Evolutionary conservation across 2,113 vertebrate genomes (phyloP).

Genomic region (Centropristis striata): DNA sequence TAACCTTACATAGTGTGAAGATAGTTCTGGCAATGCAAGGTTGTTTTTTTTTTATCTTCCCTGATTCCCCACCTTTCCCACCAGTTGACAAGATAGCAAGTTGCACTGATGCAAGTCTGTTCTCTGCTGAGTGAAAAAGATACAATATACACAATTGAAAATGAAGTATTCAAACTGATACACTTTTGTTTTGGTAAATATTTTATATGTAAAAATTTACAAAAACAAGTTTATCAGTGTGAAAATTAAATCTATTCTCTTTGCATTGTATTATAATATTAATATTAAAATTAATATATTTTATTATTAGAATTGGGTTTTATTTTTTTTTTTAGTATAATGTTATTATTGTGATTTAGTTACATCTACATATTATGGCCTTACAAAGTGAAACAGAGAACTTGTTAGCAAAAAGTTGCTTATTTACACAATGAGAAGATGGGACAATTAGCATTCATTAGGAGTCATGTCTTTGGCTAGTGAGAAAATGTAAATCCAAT

Average conservation of each 20-base stretch:
- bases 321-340: neutral
- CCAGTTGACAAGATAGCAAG: conserved; percentile 30
- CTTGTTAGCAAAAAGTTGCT: too few species aligned
- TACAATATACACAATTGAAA: conserved; percentile 31
- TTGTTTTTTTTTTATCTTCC: conserved; percentile 31
- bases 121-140: conserved; percentile 25
- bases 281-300: too few species aligned
- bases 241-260: too few species aligned
- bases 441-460: too few species aligned
- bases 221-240: too few species aligned
- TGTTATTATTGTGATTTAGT: neutral
- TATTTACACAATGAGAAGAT: too few species aligned
- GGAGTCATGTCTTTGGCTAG: neutral
- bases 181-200: too few species aligned
- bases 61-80: conserved; percentile 32
- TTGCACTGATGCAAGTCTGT: conserved; percentile 16
- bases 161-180: neutral
- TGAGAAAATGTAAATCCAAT: neutral
- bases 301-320: too few species aligned
- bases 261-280: too few species aligned
- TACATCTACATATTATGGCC: neutral
- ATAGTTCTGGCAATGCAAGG: conserved; percentile 29
- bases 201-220: too few species aligned
- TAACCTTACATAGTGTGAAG: conserved; percentile 30
- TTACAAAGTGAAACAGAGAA: too few species aligned